Percentiles rank a stretch among this genome's conserved stretches.
These are phyloP conservation scores for Willowsia nigromaculata DNA, from an alignment of 2,888 invertebrate genomes.

Conservation along the genomic window DNA sequence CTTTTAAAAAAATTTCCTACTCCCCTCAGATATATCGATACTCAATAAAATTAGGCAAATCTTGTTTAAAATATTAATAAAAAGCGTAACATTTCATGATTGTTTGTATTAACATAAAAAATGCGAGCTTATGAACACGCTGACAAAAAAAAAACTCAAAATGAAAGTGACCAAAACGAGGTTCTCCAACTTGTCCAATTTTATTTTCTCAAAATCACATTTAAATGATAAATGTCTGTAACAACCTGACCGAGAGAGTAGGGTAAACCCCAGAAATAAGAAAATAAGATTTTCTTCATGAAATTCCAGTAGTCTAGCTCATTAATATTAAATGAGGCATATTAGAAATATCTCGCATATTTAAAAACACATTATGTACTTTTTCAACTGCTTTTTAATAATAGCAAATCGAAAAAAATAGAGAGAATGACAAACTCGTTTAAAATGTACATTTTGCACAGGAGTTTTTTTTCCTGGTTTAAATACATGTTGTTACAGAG, in stretches of 20 bases:
- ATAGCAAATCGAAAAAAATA: background rate
- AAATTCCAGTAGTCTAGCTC: slow-evolving; percentile 31
- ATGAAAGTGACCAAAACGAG: background rate
- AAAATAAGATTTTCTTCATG: background rate
- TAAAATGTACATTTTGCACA: background rate
- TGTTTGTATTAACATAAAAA: slow-evolving; percentile 27
- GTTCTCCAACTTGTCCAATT: slow-evolving; percentile 9
- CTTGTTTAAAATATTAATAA: slow-evolving; percentile 38
- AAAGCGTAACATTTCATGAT: slow-evolving; percentile 11
- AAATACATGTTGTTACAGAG: background rate
- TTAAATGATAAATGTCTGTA: background rate
- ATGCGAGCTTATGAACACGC: background rate
- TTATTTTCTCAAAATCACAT: slow-evolving; percentile 9
- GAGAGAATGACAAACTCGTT: background rate
- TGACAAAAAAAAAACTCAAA: no score
- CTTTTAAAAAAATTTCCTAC: background rate
- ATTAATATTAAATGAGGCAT: slow-evolving; percentile 55
- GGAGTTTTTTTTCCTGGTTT: background rate
- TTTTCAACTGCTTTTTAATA: background rate
- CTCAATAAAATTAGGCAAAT: slow-evolving; percentile 67
- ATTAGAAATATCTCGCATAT: slow-evolving; percentile 36
- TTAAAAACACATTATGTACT: background rate
- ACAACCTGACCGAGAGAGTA: background rate
- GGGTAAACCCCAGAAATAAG: no score
- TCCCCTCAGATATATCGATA: background rate